phyloP scores from a whole-genome alignment of 2,888 invertebrate species.

The Cerastoderma edule region DNA sequence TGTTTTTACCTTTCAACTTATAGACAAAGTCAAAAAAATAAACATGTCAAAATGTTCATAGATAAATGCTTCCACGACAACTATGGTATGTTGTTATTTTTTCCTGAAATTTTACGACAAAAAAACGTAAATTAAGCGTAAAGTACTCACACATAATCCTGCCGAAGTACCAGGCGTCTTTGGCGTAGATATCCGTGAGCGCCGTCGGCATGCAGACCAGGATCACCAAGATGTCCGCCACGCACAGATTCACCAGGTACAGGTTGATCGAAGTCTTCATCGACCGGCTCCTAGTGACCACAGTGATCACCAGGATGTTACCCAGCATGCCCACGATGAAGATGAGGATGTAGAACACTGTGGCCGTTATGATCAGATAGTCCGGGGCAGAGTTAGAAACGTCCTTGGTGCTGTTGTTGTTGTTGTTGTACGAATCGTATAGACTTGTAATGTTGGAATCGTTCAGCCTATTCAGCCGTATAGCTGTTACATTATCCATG shows the following conservation, averaged over 20 bases:
- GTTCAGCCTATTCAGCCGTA: too few relatives aligned
- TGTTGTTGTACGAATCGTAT: too few relatives aligned
- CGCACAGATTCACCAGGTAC: conserved; percentile 65
- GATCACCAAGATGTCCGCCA: conserved; percentile 68
- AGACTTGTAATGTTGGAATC: too few relatives aligned
- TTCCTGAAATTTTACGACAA: too few relatives aligned
- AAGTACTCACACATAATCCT: conserved; percentile 69
- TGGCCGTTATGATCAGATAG: conserved; percentile 59
- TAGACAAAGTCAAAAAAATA: too few relatives aligned
- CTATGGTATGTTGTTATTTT: too few relatives aligned
- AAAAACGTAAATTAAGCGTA: neutral
- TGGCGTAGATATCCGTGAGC: conserved; percentile 65
- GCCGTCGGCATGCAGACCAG: conserved; percentile 70
- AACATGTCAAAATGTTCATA: too few relatives aligned
- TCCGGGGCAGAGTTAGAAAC: too few relatives aligned
- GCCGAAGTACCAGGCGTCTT: conserved; percentile 70
- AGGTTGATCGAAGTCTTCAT: conserved; percentile 67
- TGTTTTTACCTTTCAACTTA: too few relatives aligned
- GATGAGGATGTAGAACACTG: conserved; percentile 61
- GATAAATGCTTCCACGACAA: too few relatives aligned
- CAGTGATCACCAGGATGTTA: conserved; percentile 61
- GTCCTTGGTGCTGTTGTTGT: too few relatives aligned
- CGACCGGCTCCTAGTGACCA: conserved; percentile 53
- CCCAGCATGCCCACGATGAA: conserved; percentile 69
- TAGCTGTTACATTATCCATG: too few relatives aligned